Evolutionary conservation across 2,113 vertebrate species (phyloP).

Genomic region (Forbesichthys agassizii): DNA sequence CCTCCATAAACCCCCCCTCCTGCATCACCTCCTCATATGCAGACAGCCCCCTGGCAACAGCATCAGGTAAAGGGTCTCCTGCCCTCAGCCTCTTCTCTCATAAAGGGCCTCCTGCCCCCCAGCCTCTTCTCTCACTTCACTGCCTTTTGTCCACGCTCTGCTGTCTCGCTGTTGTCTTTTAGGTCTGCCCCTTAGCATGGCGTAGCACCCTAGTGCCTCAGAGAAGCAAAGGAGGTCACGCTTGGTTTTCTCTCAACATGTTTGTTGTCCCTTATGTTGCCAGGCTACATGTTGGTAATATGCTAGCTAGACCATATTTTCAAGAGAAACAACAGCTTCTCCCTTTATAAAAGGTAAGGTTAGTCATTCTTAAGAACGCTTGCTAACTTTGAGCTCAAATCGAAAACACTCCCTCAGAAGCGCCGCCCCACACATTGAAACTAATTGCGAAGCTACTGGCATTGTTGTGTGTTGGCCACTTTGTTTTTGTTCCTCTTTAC

Average conservation of each 20-base stretch:
- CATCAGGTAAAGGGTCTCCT: slow-evolving; percentile 96
- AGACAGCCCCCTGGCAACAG: slow-evolving; percentile 98
- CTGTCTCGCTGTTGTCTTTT: too few relatives aligned
- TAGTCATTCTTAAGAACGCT: too few relatives aligned
- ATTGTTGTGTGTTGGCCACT: too few relatives aligned
- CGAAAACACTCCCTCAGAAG: background rate
- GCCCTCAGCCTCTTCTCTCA: slow-evolving; percentile 48
- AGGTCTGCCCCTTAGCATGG: background rate
- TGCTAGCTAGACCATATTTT: background rate
- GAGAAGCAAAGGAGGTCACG: slow-evolving; percentile 6
- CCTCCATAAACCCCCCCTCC: slow-evolving; percentile 84
- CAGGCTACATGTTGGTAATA: slow-evolving; percentile 23
- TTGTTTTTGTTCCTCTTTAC: too few relatives aligned
- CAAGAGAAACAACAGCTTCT: slow-evolving; percentile 1
- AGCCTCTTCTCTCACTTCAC: slow-evolving; percentile 33
- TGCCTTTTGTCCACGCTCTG: slow-evolving; percentile 38
- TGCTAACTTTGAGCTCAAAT: too few relatives aligned
- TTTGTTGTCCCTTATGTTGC: slow-evolving; percentile 27
- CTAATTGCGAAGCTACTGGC: too few relatives aligned
- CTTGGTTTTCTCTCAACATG: slow-evolving; percentile 21
- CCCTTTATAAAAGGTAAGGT: slow-evolving; percentile 7
- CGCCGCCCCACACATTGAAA: background rate
- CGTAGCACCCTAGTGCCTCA: background rate
- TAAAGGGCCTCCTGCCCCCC: slow-evolving; percentile 82
- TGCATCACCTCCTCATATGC: slow-evolving; percentile 75